These are phyloP conservation scores for Eurosta solidaginis DNA, from an alignment of 1,140 invertebrate species.

Conservation along the genomic window DNA sequence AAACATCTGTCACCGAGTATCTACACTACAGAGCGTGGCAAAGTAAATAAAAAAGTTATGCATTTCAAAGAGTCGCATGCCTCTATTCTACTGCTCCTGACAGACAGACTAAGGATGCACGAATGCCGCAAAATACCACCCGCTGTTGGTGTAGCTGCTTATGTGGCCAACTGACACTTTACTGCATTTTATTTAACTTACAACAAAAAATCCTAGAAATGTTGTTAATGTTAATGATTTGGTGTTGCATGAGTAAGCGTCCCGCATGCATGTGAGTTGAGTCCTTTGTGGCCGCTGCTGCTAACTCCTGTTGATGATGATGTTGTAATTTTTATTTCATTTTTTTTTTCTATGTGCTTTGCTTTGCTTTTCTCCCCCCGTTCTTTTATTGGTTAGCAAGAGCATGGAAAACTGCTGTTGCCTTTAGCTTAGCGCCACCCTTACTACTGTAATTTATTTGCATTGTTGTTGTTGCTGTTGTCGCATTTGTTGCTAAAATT, in stretches of 20 bases:
- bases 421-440: slow-evolving; percentile 8
- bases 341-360: background rate
- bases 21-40: background rate
- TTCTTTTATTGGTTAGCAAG: background rate
- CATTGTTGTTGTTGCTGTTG: background rate
- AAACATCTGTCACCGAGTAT: background rate
- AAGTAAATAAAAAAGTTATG: background rate
- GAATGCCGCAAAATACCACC: background rate
- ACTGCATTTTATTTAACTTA: background rate
- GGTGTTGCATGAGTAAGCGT: too few species aligned
- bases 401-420: background rate
- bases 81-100: too few species aligned
- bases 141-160: background rate
- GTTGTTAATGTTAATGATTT: slow-evolving; percentile 4
- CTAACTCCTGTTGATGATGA: background rate
- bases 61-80: too few species aligned
- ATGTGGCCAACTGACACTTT: background rate
- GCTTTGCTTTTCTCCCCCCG: background rate
- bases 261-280: background rate
- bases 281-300: too few species aligned
- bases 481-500: slow-evolving; percentile 19
- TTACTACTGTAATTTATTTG: background rate
- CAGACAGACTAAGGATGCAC: too few species aligned
- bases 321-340: slow-evolving; percentile 4
- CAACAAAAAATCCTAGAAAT: background rate